phyloP scores from a whole-genome alignment of 1,140 invertebrate genomes.

The Copidosoma floridanum region DNA sequence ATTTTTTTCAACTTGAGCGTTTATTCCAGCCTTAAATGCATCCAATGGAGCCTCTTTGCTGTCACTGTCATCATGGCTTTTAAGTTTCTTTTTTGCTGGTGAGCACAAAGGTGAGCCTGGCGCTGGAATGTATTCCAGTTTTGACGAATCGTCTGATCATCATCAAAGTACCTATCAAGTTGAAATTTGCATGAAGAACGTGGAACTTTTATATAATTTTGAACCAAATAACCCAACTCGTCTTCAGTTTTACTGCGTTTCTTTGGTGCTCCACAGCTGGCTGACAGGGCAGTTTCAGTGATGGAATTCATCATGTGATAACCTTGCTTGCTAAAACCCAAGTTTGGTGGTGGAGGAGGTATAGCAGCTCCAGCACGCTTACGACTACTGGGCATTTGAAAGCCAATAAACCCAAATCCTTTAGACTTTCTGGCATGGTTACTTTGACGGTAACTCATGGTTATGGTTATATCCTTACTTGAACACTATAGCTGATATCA shows the following conservation, averaged over 20 bases:
- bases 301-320: constrained; percentile 85
- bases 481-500: too few relatives aligned
- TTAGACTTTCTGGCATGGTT: constrained; percentile 43
- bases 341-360: constrained; percentile 67
- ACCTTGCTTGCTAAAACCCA: constrained; percentile 76
- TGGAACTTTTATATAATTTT: neutral
- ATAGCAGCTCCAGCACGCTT: constrained; percentile 62
- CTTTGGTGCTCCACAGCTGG: constrained; percentile 73
- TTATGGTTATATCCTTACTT: too few relatives aligned
- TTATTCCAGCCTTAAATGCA: constrained; percentile 95
- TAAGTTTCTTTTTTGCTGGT: constrained; percentile 47
- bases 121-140: constrained; percentile 80
- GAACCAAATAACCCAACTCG: constrained; percentile 72
- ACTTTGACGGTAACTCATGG: constrained; percentile 53
- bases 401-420: constrained; percentile 69
- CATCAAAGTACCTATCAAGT: constrained; percentile 76
- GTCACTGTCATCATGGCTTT: too few relatives aligned
- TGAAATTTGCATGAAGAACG: neutral
- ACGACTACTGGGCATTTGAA: constrained; percentile 63
- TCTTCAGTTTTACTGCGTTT: constrained; percentile 86
- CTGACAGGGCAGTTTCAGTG: constrained; percentile 78
- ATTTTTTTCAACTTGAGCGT: constrained; percentile 73
- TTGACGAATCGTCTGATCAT: constrained; percentile 65
- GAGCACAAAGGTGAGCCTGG: constrained; percentile 77
- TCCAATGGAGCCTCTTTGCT: constrained; percentile 97